These are phyloP conservation scores for Phyllotreta cruciferae DNA, from an alignment of 2,888 invertebrate genomes.

Conservation along the genomic window DNA sequence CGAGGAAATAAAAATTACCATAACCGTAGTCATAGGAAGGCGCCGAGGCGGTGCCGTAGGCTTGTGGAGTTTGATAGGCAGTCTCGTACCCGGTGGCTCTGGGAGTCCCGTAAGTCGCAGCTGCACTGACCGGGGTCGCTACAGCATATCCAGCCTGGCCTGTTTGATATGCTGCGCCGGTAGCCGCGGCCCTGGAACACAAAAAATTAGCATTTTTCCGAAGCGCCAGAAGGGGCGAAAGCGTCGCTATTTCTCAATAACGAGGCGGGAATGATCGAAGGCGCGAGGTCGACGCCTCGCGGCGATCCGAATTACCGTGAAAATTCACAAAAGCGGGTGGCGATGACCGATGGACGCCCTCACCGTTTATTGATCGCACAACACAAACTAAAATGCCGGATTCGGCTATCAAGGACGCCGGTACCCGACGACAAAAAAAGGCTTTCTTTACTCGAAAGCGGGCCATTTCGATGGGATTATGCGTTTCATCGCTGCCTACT, in stretches of 20 bases:
- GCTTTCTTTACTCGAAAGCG: background rate
- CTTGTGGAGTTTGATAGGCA: slow-evolving; percentile 82
- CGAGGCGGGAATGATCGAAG: background rate
- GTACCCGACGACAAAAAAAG: slow-evolving; percentile 34
- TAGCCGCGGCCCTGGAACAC: slow-evolving; percentile 67
- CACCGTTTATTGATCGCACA: slow-evolving; percentile 57
- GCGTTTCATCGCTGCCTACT: background rate
- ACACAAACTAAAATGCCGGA: slow-evolving; percentile 54
- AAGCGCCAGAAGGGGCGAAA: too few relatives aligned
- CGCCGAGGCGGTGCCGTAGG: slow-evolving; percentile 67
- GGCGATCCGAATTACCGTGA: background rate
- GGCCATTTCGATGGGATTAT: background rate
- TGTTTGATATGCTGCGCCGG: slow-evolving; percentile 83
- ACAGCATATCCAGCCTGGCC: slow-evolving; percentile 86
- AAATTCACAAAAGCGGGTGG: slow-evolving; percentile 18
- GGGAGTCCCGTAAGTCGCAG: slow-evolving; percentile 85
- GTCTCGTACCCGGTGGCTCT: slow-evolving; percentile 83
- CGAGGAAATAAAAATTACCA: slow-evolving; percentile 58
- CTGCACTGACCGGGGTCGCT: slow-evolving; percentile 80
- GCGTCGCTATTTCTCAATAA: too few relatives aligned
- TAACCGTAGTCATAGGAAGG: slow-evolving; percentile 76
- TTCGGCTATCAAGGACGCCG: slow-evolving; percentile 57
- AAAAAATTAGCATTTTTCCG: too few relatives aligned
- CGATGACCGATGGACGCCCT: slow-evolving; percentile 41
- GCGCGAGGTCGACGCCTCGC: background rate